Conservation (phyloP, 2,113 vertebrate genomes). For the Bettongia penicillata region DNA sequence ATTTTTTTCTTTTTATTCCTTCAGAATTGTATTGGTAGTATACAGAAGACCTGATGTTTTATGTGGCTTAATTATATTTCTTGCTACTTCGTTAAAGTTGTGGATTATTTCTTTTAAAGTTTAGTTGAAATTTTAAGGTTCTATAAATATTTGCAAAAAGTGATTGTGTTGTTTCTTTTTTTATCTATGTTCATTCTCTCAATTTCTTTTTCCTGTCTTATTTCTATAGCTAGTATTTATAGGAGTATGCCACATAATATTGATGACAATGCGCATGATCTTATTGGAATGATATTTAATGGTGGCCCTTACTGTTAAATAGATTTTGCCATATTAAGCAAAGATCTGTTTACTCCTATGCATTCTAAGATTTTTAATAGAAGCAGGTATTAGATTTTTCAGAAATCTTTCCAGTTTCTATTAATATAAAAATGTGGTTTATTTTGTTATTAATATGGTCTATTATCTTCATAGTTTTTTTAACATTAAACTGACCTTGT, state of each 20-base stretch:
- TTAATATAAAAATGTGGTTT: not conserved
- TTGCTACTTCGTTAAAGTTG: not conserved
- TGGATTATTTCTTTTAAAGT: no score
- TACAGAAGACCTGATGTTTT: not conserved
- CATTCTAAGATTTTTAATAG: not conserved
- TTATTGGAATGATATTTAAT: not conserved
- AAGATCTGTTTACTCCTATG: not conserved
- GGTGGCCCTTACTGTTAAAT: not conserved
- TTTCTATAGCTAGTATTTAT: not conserved
- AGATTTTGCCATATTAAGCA: not conserved
- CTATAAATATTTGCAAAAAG: not conserved
- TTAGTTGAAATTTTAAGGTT: not conserved
- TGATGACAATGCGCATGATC: not conserved
- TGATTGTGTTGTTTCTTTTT: not conserved
- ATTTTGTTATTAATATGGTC: not conserved
- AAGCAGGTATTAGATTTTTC: not conserved
- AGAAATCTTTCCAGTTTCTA: not conserved
- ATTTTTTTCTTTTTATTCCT: not conserved
- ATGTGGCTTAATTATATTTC: not conserved
- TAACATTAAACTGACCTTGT: not conserved
- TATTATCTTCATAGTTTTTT: not conserved
- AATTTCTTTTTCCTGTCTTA: not conserved
- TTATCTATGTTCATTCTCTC: not conserved
- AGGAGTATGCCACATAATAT: not conserved
- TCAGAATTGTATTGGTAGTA: not conserved